phyloP scores from a whole-genome alignment of 2,888 invertebrate species.

The Mesoligia furuncula region DNA sequence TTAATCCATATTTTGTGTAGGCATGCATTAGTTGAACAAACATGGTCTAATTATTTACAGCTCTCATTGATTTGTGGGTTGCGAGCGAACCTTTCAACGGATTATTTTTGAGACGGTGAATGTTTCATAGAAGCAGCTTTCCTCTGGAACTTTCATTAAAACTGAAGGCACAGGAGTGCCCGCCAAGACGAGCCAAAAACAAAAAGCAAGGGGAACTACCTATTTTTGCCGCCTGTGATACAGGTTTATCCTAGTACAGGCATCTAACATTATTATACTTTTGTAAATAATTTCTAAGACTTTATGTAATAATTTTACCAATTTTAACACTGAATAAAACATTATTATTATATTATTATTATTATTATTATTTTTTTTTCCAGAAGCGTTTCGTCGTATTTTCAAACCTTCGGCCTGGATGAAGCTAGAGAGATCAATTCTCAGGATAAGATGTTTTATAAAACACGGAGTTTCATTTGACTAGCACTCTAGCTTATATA shows the following conservation, averaged over 20 bases:
- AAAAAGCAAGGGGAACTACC: neutral
- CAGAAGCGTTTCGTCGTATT: neutral
- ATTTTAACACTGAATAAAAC: too few species aligned
- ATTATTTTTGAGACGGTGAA: neutral
- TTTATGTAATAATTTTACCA: too few species aligned
- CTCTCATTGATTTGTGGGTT: slow-evolving; percentile 6
- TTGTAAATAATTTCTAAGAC: too few species aligned
- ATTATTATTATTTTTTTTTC: too few species aligned
- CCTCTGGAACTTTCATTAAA: neutral
- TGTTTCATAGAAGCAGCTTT: neutral
- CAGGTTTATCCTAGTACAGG: too few species aligned
- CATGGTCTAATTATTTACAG: neutral
- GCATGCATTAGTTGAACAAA: slow-evolving; percentile 9
- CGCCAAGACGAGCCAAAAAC: neutral
- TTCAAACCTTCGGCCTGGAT: neutral
- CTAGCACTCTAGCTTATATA: neutral
- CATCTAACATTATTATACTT: too few species aligned
- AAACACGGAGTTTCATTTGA: neutral
- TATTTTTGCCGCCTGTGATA: too few species aligned
- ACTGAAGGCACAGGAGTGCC: neutral
- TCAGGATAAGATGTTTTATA: neutral
- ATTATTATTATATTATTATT: too few species aligned
- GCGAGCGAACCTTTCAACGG: neutral
- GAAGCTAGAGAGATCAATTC: neutral
- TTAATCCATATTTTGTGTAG: slow-evolving; percentile 28